Percentiles rank a stretch among this genome's conserved stretches.
Conservation (phyloP, 1,140 invertebrate species). For the Tetranychus cinnabarinus region DNA sequence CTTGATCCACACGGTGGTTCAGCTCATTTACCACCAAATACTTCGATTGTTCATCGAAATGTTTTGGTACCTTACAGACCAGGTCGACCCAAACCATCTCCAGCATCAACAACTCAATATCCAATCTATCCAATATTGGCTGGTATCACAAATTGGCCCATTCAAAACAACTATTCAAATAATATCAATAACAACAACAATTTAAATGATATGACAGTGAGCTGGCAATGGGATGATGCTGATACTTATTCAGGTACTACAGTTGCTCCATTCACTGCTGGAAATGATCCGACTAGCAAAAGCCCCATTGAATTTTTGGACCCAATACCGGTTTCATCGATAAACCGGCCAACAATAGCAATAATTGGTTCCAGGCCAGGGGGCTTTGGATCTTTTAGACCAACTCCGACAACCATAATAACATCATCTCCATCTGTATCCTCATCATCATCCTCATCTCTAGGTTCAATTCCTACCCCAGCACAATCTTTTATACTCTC, state of each 20-base stretch:
- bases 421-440: neutral
- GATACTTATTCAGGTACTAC: neutral
- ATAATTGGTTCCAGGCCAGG: neutral
- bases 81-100: slow-evolving; percentile 5
- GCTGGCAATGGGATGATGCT: neutral
- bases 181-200: too few relatives aligned
- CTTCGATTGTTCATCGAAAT: slow-evolving; percentile 7
- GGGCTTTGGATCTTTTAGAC: neutral
- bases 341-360: neutral
- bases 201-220: neutral
- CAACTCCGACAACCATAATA: neutral
- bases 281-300: neutral
- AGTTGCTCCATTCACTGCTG: neutral
- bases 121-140: slow-evolving; percentile 3
- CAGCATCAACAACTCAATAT: slow-evolving; percentile 2
- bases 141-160: slow-evolving; percentile 4
- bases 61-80: slow-evolving; percentile 6
- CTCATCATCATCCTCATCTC: neutral
- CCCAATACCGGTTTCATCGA: neutral
- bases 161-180: too few relatives aligned
- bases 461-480: neutral
- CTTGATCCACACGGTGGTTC: neutral
- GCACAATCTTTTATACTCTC: neutral
- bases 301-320: neutral
- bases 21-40: neutral